Evolutionary conservation across 2,113 vertebrate species (phyloP).

Genomic region (Boulengerochromis microlepis): DNA sequence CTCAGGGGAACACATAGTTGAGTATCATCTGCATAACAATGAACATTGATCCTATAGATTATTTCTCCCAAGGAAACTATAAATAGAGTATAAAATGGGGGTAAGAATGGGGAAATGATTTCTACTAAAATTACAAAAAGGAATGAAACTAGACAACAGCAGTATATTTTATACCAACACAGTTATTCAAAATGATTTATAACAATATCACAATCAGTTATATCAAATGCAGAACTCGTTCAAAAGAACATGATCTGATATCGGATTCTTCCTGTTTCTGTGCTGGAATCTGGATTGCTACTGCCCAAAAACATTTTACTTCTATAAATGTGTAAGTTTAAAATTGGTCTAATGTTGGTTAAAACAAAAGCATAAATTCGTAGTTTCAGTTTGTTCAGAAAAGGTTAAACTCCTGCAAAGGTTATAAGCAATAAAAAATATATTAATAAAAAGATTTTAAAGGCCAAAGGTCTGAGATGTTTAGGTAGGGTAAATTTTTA

Average conservation of each 20-base stretch:
- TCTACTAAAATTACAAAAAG: background rate
- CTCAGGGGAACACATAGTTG: background rate
- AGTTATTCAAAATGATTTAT: background rate
- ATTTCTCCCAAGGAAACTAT: background rate
- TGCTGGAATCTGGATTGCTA: background rate
- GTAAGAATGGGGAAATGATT: background rate
- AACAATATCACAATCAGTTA: background rate
- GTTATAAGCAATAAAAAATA: background rate
- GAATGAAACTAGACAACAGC: background rate
- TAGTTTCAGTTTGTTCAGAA: background rate
- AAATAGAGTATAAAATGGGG: background rate
- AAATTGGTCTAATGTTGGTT: background rate
- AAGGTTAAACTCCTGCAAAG: background rate
- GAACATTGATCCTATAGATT: fast-evolving
- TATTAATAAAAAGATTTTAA: background rate
- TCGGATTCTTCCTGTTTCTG: background rate
- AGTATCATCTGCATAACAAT: background rate
- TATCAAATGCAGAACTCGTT: background rate
- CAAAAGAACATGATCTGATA: background rate
- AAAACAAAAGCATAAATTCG: fast-evolving
- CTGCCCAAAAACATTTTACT: background rate
- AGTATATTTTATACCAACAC: background rate
- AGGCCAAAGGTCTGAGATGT: background rate
- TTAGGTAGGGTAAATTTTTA: background rate
- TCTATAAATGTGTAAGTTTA: background rate